Conservation (phyloP, 2,797 vertebrate genomes). For the Rousettus madagascariensis region DNA sequence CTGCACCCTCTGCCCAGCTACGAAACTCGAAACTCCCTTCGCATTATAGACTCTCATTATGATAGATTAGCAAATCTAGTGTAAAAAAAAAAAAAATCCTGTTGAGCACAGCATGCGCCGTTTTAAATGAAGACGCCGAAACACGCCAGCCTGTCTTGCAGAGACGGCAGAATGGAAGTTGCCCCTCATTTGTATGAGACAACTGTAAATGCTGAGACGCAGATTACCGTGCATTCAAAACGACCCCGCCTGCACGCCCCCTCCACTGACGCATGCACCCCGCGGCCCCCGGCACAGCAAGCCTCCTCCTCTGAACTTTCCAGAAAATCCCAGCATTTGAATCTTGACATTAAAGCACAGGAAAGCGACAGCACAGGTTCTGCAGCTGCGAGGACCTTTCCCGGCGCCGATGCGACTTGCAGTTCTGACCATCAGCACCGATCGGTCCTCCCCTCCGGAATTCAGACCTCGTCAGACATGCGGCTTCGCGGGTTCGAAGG, state of each 20-base stretch:
- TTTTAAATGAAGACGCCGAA: conserved; percentile 49
- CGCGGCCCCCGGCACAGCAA: not conserved
- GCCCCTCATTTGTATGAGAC: not conserved
- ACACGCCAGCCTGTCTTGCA: conserved; percentile 27
- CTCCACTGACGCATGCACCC: not conserved
- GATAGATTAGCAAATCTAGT: conserved; percentile 25
- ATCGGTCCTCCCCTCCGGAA: not conserved
- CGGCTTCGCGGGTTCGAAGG: not conserved
- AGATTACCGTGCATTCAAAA: not conserved
- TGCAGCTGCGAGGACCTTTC: not conserved
- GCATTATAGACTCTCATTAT: conserved; percentile 42
- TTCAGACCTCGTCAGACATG: not conserved
- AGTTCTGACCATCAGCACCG: not conserved
- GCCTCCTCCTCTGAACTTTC: conserved; percentile 31
- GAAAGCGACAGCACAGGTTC: conserved; percentile 18
- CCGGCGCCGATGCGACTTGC: not conserved
- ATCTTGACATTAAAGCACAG: conserved; percentile 37
- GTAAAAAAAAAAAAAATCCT: not conserved
- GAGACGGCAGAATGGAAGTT: conserved; percentile 32
- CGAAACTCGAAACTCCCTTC: not conserved
- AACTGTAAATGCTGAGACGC: not conserved
- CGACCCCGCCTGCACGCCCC: not conserved
- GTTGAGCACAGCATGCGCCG: conserved; percentile 14
- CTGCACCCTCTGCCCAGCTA: not conserved
- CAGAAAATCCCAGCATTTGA: conserved; percentile 39